phyloP scores from a whole-genome alignment of 2,888 invertebrate genomes.

The Julus scandinavius region DNA sequence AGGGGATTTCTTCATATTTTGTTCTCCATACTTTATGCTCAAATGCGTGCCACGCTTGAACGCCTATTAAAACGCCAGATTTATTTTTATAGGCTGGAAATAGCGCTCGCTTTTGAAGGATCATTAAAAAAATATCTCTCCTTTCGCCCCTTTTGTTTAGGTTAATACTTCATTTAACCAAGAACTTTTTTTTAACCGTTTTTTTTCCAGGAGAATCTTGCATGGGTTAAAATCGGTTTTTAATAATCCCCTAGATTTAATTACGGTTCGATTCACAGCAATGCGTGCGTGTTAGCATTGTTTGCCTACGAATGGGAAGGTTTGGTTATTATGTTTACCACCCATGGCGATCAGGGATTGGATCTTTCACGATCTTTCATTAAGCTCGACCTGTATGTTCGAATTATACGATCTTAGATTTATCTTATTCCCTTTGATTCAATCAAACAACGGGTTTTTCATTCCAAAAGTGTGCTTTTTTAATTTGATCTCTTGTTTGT shows the following conservation, averaged over 20 bases:
- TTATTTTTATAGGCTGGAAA: conserved; percentile 2
- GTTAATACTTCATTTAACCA: not conserved
- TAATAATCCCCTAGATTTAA: not conserved
- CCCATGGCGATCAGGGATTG: not conserved
- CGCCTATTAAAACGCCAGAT: not conserved
- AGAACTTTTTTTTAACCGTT: not conserved
- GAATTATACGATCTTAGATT: too few species aligned
- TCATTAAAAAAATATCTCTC: conserved; percentile 6
- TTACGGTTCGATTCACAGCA: not conserved
- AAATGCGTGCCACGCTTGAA: not conserved
- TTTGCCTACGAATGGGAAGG: not conserved
- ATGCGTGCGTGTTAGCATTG: not conserved
- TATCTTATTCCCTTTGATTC: too few species aligned
- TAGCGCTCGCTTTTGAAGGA: not conserved
- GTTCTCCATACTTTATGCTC: conserved; percentile 22
- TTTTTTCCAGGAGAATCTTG: not conserved
- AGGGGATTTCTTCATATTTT: not conserved
- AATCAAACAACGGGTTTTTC: too few species aligned
- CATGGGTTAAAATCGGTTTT: not conserved
- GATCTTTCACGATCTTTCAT: too few species aligned
- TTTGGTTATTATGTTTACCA: not conserved
- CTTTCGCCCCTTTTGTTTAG: not conserved
- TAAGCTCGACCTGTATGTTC: too few species aligned
- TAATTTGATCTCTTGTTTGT: too few species aligned
- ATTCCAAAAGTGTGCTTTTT: too few species aligned